A percentile compares a stretch with the other conserved stretches of the same genome.
These are phyloP conservation scores for Penaeus vannamei DNA, from an alignment of 1,140 invertebrate species.

Conservation along the genomic window DNA sequence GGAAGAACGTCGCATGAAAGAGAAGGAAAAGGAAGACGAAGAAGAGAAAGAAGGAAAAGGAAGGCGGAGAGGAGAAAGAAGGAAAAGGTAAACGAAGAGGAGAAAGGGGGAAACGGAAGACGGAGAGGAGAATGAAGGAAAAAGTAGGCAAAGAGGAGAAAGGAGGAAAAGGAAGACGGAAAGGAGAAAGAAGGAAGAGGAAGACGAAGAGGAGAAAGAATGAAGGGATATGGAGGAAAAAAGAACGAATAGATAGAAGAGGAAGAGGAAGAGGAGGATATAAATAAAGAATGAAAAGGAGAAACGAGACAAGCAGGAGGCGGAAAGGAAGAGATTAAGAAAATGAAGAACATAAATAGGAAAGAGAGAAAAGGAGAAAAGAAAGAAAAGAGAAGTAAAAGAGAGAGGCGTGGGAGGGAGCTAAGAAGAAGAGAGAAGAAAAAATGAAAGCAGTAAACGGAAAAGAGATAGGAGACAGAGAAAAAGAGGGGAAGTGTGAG, in stretches of 20 bases:
- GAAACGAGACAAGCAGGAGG: not conserved
- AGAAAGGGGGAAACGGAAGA: not conserved
- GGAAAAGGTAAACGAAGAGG: no score
- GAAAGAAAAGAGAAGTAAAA: not conserved
- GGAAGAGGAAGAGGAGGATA: not conserved
- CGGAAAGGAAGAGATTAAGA: no score
- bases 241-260: not conserved
- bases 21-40: not conserved
- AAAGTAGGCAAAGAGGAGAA: no score
- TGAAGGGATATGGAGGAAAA: not conserved
- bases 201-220: not conserved
- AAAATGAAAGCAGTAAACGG: no score
- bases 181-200: not conserved
- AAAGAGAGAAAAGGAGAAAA: not conserved
- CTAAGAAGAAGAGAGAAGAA: not conserved
- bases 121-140: not conserved
- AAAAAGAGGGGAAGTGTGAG: no score
- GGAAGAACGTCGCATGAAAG: not conserved
- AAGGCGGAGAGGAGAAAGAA: not conserved
- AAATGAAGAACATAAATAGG: not conserved
- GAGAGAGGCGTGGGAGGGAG: no score
- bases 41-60: not conserved
- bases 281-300: not conserved
- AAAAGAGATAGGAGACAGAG: no score
- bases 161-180: not conserved